Conservation (phyloP, 2,888 invertebrate genomes). For the Cyclophora albipunctata region DNA sequence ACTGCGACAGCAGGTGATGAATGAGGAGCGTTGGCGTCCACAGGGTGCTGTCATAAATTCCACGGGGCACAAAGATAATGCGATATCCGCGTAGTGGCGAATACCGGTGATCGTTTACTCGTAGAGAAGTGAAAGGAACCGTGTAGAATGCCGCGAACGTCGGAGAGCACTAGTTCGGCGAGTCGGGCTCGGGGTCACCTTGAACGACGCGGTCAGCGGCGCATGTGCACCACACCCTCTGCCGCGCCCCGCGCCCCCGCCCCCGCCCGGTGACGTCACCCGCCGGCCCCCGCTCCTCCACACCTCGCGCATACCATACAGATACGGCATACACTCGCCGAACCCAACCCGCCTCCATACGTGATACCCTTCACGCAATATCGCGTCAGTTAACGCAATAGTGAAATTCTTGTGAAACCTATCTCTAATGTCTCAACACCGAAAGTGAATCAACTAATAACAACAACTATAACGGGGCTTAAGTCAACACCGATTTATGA, state of each 20-base stretch:
- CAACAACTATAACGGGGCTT: too few species aligned
- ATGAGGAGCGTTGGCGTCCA: slow-evolving; percentile 70
- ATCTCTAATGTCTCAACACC: background rate
- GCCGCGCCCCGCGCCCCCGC: slow-evolving; percentile 32
- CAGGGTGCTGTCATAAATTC: slow-evolving; percentile 67
- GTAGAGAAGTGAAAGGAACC: slow-evolving; percentile 59
- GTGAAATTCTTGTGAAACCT: slow-evolving; percentile 31
- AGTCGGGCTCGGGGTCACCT: slow-evolving; percentile 60
- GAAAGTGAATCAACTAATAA: background rate
- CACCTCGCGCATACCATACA: slow-evolving; percentile 12
- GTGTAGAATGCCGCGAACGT: slow-evolving; percentile 39
- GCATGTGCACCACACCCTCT: slow-evolving; percentile 74
- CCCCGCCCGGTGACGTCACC: slow-evolving; percentile 47
- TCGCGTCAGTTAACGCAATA: slow-evolving; percentile 36
- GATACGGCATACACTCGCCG: slow-evolving; percentile 4
- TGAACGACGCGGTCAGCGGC: slow-evolving; percentile 51
- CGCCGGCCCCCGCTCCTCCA: slow-evolving; percentile 13
- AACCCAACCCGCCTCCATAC: slow-evolving; percentile 29
- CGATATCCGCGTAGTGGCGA: slow-evolving; percentile 55
- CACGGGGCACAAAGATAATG: slow-evolving; percentile 42
- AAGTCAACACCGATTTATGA: too few species aligned
- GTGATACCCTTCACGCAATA: slow-evolving; percentile 57
- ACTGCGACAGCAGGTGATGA: slow-evolving; percentile 69
- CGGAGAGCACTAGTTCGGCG: slow-evolving; percentile 47
- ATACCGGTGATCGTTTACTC: slow-evolving; percentile 46